A percentile compares a stretch with the other conserved stretches of the same genome.
phyloP scores from a whole-genome alignment of 2,113 vertebrate genomes.

The Oreocharis arfaki region DNA sequence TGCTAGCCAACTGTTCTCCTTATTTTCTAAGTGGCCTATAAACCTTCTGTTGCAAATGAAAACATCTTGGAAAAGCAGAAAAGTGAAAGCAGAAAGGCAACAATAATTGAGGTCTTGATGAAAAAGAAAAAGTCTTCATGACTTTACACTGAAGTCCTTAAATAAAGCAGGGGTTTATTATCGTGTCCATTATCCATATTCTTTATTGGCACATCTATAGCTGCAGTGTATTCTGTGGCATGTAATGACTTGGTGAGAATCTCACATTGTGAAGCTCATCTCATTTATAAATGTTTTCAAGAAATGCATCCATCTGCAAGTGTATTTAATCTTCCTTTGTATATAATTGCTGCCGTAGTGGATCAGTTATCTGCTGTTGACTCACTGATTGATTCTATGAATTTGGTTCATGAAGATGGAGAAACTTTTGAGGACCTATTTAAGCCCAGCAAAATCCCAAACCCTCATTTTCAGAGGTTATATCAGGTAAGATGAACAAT shows the following conservation, averaged over 20 bases:
- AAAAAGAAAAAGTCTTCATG: background rate
- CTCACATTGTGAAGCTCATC: background rate
- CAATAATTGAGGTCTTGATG: background rate
- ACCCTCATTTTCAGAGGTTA: constrained; percentile 91
- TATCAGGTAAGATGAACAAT: constrained; percentile 83
- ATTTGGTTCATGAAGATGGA: constrained; percentile 78
- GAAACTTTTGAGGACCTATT: constrained; percentile 81
- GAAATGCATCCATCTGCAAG: background rate
- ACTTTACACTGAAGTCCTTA: background rate
- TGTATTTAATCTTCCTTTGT: constrained; percentile 7
- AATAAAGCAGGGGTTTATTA: background rate
- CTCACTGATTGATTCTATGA: constrained; percentile 91
- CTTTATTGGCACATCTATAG: background rate
- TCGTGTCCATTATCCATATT: background rate
- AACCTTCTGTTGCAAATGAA: constrained; percentile 29
- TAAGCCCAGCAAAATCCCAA: constrained; percentile 85
- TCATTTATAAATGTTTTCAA: background rate
- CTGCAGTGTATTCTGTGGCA: background rate
- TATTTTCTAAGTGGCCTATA: constrained; percentile 21
- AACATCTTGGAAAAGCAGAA: constrained; percentile 15
- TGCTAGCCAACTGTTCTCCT: background rate
- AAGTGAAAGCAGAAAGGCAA: background rate
- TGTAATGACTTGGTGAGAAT: background rate
- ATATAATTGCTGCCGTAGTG: constrained; percentile 63
- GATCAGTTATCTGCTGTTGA: constrained; percentile 86